phyloP scores from a whole-genome alignment of 2,797 vertebrate species.

The Chelon labrosus region DNA sequence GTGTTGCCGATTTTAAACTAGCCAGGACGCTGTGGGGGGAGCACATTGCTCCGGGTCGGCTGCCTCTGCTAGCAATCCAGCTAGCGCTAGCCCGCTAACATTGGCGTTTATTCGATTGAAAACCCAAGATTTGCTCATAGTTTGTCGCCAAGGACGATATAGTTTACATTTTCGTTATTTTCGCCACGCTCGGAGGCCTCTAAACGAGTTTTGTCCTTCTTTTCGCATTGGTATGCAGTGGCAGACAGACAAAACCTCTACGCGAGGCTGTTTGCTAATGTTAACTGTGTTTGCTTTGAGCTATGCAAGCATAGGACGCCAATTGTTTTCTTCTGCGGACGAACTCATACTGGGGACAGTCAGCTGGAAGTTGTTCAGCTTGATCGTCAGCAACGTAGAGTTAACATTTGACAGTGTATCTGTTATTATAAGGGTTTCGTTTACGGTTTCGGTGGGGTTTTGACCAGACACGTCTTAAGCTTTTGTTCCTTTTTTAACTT shows the following conservation, averaged over 20 bases:
- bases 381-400: not conserved
- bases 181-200: not conserved
- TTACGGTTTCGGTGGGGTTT: conserved; percentile 9
- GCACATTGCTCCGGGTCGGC: conserved; percentile 53
- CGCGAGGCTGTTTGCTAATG: conserved; percentile 71
- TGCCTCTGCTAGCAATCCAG: conserved; percentile 64
- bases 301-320: conserved; percentile 60
- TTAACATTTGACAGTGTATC: not conserved
- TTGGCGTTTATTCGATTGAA: conserved; percentile 67
- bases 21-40: conserved; percentile 41
- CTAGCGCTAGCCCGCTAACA: conserved; percentile 73
- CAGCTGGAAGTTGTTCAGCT: conserved; percentile 54
- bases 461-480: conserved; percentile 12
- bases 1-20: conserved; percentile 24
- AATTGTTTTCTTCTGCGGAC: conserved; percentile 73
- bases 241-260: conserved; percentile 60
- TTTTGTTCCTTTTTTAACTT: conserved; percentile 66
- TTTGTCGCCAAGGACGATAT: conserved; percentile 19
- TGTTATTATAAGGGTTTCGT: not conserved
- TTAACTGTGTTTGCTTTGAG: conserved; percentile 72
- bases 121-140: conserved; percentile 29
- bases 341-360: conserved; percentile 55
- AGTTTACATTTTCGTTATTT: not conserved
- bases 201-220: conserved; percentile 6
- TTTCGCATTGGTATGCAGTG: conserved; percentile 45